phyloP scores from a whole-genome alignment of 2,113 vertebrate species.

The Enhydra lutris region DNA sequence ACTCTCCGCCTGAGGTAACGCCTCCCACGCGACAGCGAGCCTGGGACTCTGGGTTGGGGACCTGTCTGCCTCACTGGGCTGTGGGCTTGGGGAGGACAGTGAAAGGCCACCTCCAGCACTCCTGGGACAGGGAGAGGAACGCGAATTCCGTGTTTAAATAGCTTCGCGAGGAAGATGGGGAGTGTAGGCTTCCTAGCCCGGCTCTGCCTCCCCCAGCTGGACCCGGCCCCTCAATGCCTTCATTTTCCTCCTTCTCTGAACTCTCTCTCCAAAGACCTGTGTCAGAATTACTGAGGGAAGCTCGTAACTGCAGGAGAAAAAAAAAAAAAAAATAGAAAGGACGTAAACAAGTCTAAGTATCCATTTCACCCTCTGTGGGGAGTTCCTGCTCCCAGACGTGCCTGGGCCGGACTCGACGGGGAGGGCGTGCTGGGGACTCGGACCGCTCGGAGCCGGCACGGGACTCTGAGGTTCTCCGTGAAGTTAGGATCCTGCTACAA shows the following conservation, averaged over 20 bases:
- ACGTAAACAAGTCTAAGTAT: neutral
- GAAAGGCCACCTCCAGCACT: neutral
- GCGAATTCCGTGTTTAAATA: neutral
- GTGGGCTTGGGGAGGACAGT: neutral
- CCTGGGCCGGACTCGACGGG: neutral
- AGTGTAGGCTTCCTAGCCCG: neutral
- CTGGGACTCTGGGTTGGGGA: neutral
- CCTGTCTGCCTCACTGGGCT: neutral
- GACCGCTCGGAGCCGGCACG: accelerated
- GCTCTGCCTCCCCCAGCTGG: neutral
- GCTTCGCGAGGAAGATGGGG: neutral
- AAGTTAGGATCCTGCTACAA: neutral
- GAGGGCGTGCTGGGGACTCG: neutral
- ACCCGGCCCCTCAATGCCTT: neutral
- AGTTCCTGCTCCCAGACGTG: neutral
- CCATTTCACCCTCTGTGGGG: neutral
- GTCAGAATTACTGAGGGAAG: neutral
- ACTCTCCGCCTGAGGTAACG: accelerated
- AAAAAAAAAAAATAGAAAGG: neutral
- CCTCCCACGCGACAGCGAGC: neutral
- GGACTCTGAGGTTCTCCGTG: neutral
- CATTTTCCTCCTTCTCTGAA: neutral
- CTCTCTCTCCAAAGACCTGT: neutral
- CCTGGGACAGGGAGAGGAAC: neutral
- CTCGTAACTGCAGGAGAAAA: too few relatives aligned